Percentiles rank a stretch among this genome's conserved stretches.
Conservation (phyloP, 1,140 invertebrate species). For the Drosophila malerkotliana region DNA sequence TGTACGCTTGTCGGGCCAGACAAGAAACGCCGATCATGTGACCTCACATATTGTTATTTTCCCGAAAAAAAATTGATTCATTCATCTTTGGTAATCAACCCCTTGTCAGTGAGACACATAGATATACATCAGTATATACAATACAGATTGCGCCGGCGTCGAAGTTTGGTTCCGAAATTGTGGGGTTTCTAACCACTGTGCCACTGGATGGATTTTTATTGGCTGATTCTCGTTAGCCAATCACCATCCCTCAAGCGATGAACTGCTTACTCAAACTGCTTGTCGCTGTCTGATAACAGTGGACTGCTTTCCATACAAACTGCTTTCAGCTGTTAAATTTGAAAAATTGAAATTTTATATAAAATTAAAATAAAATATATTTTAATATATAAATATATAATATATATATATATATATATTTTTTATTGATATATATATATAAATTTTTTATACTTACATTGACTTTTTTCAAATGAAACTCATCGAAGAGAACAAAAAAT, state of each 20-base stretch:
- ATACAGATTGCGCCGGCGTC: slow-evolving; percentile 22
- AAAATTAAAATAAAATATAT: too few species aligned
- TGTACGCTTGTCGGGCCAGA: not conserved
- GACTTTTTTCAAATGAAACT: too few species aligned
- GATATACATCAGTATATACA: not conserved
- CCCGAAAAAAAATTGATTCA: slow-evolving; percentile 6
- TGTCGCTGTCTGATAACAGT: not conserved
- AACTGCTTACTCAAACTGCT: not conserved
- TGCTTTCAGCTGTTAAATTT: not conserved
- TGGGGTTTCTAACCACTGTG: slow-evolving; percentile 14
- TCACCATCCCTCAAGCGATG: not conserved
- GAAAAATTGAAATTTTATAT: too few species aligned
- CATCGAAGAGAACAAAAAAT: too few species aligned
- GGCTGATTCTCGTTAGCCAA: slow-evolving; percentile 34
- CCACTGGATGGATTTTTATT: not conserved
- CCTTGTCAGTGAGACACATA: slow-evolving; percentile 20
- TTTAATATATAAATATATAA: too few species aligned
- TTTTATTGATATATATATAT: too few species aligned
- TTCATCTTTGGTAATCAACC: slow-evolving; percentile 42
- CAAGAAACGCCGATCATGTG: slow-evolving; percentile 9
- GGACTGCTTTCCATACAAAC: slow-evolving; percentile 10
- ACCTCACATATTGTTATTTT: slow-evolving; percentile 26
- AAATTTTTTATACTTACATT: too few species aligned
- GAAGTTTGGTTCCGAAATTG: not conserved
- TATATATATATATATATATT: too few species aligned